Evolutionary conservation across 2,888 invertebrate genomes (phyloP).

Genomic region (Latrodectus hesperus): DNA sequence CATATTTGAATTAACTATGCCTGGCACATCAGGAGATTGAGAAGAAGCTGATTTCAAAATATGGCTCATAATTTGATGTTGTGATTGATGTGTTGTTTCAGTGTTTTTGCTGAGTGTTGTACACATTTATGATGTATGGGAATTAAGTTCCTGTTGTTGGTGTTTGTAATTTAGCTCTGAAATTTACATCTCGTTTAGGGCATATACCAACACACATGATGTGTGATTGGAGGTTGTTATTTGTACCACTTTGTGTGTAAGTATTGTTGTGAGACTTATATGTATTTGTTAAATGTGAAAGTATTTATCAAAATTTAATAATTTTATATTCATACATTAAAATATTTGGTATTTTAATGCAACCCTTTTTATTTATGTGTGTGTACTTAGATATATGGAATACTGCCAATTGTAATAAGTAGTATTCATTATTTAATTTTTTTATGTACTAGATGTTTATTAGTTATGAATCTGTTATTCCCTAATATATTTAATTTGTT

Average conservation of each 20-base stretch:
- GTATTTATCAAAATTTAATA: slow-evolving; percentile 20
- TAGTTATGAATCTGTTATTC: no score
- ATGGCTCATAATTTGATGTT: slow-evolving; percentile 33
- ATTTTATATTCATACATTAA: background rate
- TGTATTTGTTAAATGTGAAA: slow-evolving; percentile 35
- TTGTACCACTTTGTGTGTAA: slow-evolving; percentile 52
- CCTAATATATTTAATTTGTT: no score
- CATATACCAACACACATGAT: slow-evolving; percentile 56
- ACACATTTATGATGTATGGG: slow-evolving; percentile 25
- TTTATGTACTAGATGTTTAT: no score
- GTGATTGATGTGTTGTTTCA: slow-evolving; percentile 64
- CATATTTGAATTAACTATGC: slow-evolving; percentile 81
- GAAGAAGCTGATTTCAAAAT: slow-evolving; percentile 8
- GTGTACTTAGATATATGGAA: no score
- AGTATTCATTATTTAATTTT: no score
- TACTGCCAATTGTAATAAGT: no score
- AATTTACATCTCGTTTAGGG: slow-evolving; percentile 26
- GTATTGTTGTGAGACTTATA: slow-evolving; percentile 14
- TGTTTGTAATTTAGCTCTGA: slow-evolving; percentile 38
- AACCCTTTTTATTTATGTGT: no score
- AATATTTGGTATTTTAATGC: no score
- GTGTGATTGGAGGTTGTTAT: slow-evolving; percentile 49
- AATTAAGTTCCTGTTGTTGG: slow-evolving; percentile 51
- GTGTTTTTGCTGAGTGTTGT: slow-evolving; percentile 53
- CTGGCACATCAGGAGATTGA: slow-evolving; percentile 68